Evolutionary conservation across 2,113 vertebrate genomes (phyloP).

Genomic region (Taurulus bubalis): DNA sequence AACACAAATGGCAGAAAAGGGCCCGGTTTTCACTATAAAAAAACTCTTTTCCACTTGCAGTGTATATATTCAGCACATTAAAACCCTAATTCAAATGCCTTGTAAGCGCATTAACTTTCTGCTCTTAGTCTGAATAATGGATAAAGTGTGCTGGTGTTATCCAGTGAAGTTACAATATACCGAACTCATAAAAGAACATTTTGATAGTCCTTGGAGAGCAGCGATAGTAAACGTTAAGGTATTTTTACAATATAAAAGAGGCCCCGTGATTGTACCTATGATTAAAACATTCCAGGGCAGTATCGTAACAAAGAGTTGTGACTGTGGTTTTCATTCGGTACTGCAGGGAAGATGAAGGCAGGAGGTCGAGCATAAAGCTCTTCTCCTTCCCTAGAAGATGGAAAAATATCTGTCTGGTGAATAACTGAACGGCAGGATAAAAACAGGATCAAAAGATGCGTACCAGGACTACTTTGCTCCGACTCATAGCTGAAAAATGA

Average conservation of each 20-base stretch:
- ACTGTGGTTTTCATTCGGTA: constrained; percentile 58
- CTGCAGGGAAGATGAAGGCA: constrained; percentile 10
- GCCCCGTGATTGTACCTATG: constrained; percentile 50
- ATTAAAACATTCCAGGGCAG: constrained; percentile 65
- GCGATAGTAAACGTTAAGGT: constrained; percentile 19
- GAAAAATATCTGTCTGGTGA: not conserved
- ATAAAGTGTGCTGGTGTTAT: not conserved
- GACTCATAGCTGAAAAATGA: constrained; percentile 2
- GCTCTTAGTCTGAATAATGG: not conserved
- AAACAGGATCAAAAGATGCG: constrained; percentile 18
- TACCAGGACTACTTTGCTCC: not conserved
- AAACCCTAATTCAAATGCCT: constrained; percentile 7
- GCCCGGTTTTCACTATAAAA: not conserved
- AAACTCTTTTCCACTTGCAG: not conserved
- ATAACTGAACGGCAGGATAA: constrained; percentile 12
- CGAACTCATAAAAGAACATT: constrained; percentile 10
- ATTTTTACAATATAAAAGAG: constrained; percentile 41
- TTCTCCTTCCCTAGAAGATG: not conserved
- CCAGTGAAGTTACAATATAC: not conserved
- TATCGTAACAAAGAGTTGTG: constrained; percentile 30
- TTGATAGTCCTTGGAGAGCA: constrained; percentile 10
- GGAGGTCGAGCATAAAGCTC: constrained; percentile 14
- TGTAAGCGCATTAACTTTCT: not conserved
- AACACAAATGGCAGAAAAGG: not conserved
- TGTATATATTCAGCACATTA: not conserved